A percentile compares a stretch with the other conserved stretches of the same genome.
Evolutionary conservation across 2,888 invertebrate species (phyloP).

Genomic region (Aphidoletes aphidimyza): DNA sequence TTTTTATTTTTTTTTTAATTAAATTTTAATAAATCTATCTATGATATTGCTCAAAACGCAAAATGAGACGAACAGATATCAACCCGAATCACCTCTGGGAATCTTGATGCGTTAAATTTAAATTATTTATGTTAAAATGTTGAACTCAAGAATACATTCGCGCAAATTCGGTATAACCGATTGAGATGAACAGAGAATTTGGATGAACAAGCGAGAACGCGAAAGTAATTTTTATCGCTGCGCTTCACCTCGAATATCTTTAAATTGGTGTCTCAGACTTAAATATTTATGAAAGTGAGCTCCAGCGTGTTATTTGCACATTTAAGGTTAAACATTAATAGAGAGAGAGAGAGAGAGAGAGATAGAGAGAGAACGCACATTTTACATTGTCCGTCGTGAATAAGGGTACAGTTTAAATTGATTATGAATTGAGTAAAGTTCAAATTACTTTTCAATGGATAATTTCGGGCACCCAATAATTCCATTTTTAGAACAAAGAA

Average conservation of each 20-base stretch:
- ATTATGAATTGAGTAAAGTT: conserved; percentile 36
- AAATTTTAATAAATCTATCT: conserved; percentile 30
- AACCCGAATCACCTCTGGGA: conserved; percentile 17
- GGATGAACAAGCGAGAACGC: too few species aligned
- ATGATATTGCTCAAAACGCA: background rate
- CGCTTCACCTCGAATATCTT: background rate
- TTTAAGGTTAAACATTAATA: conserved; percentile 34
- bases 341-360: background rate
- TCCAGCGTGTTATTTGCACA: conserved; percentile 34
- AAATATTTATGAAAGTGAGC: conserved; percentile 24
- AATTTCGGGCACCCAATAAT: background rate
- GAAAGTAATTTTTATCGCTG: too few species aligned
- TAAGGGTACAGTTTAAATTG: conserved; percentile 24
- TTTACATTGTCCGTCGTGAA: background rate
- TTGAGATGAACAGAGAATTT: too few species aligned
- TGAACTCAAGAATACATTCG: background rate
- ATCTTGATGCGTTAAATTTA: background rate
- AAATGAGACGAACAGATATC: too few species aligned
- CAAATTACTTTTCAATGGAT: conserved; percentile 28
- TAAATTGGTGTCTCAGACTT: background rate
- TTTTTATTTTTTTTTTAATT: too few species aligned
- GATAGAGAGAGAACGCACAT: too few species aligned
- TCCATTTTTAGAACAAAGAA: conserved; percentile 5
- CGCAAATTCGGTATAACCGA: too few species aligned
- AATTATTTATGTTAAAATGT: conserved; percentile 35